Evolutionary conservation across 1,140 invertebrate species (phyloP).

Genomic region (Lepidurus arcticus): DNA sequence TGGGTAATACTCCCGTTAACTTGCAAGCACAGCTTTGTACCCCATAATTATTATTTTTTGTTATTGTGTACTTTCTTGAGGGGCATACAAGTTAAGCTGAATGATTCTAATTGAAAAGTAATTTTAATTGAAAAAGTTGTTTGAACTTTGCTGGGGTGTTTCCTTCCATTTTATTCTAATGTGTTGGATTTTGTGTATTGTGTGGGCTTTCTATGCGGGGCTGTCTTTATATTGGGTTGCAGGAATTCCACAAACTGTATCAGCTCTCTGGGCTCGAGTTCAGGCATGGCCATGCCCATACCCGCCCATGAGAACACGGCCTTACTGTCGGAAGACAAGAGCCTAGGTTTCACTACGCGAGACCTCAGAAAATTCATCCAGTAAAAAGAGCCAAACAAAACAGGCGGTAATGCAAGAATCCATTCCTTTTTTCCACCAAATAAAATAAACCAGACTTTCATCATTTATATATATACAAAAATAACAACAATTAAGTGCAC

Average conservation of each 20-base stretch:
- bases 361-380: slow-evolving; percentile 14
- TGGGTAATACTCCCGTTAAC: background rate
- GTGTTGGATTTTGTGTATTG: background rate
- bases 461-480: background rate
- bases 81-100: slow-evolving; percentile 2
- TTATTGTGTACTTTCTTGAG: background rate
- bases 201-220: slow-evolving; percentile 8
- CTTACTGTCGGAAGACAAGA: slow-evolving; percentile 27
- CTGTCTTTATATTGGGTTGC: slow-evolving; percentile 8
- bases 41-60: background rate
- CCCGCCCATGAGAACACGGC: slow-evolving; percentile 29
- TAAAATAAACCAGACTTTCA: background rate
- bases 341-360: slow-evolving; percentile 11
- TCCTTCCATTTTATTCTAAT: background rate
- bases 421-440: background rate
- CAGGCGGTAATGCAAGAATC: slow-evolving; percentile 21
- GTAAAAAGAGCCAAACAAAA: slow-evolving; percentile 19
- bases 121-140: background rate
- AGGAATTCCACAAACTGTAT: slow-evolving; percentile 19
- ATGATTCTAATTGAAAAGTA: background rate
- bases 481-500: slow-evolving; percentile 12
- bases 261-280: slow-evolving; percentile 1
- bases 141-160: background rate
- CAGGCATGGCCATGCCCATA: background rate
- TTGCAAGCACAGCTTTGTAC: slow-evolving; percentile 1